Evolutionary conservation across 1,140 invertebrate species (phyloP).

Genomic region (Phocides pigmalion): DNA sequence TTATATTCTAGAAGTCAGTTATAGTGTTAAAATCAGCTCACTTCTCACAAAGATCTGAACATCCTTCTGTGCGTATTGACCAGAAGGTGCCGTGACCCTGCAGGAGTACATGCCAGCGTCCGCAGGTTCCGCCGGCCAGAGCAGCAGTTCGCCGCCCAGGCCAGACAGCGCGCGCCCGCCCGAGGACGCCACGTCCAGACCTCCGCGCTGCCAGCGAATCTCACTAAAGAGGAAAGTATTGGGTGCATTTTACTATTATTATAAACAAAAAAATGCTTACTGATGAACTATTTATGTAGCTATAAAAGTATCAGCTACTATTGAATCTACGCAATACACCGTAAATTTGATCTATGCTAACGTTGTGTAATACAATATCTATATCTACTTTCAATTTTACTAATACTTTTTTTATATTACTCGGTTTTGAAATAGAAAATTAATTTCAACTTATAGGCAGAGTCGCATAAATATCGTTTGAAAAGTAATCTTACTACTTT

Average conservation of each 20-base stretch:
- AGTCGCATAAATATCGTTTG: no score
- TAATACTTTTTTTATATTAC: no score
- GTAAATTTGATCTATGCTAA: no score
- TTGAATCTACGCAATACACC: no score
- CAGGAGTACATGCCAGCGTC: conserved; percentile 92
- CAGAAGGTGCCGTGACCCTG: conserved; percentile 89
- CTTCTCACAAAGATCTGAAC: conserved; percentile 91
- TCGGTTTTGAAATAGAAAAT: no score
- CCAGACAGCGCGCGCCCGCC: conserved; percentile 49
- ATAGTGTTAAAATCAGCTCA: conserved; percentile 73
- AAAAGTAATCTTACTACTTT: no score
- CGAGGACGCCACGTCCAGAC: conserved; percentile 49
- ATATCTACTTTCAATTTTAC: no score
- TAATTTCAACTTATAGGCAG: no score
- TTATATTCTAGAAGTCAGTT: no score
- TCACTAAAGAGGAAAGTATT: conserved; percentile 45
- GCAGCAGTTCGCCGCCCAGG: conserved; percentile 58
- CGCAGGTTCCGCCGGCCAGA: conserved; percentile 86
- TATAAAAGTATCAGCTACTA: no score
- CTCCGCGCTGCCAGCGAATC: conserved; percentile 70
- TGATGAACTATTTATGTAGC: no score
- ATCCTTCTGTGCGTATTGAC: conserved; percentile 89
- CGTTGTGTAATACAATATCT: no score
- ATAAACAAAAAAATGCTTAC: background rate
- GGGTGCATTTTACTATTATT: background rate